These are phyloP conservation scores for Synanthedon andrenaeformis DNA, from an alignment of 2,888 invertebrate species.

Conservation along the genomic window DNA sequence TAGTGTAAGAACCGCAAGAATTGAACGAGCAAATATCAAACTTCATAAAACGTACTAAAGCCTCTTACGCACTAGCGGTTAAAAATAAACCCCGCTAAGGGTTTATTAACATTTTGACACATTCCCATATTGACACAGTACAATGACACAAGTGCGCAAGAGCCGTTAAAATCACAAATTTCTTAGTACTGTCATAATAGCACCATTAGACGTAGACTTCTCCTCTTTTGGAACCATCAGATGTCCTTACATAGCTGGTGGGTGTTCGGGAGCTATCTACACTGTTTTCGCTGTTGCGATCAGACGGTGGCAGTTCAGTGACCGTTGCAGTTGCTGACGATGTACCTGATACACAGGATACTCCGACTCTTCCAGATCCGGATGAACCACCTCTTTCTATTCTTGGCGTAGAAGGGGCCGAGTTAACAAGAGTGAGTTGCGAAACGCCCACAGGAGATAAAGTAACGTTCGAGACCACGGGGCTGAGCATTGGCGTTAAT, in stretches of 20 bases:
- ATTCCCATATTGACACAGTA: too few species aligned
- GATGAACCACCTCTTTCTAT: constrained; percentile 19
- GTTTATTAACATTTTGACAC: too few species aligned
- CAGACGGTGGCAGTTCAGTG: constrained; percentile 32
- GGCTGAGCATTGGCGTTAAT: constrained; percentile 46
- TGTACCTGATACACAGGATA: constrained; percentile 11
- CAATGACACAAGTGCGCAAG: too few species aligned
- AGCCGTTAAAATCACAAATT: constrained; percentile 14
- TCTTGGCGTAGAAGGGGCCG: constrained; percentile 58
- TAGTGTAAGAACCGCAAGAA: too few species aligned
- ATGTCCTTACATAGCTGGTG: constrained; percentile 35
- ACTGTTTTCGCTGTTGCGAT: constrained; percentile 44
- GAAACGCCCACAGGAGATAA: constrained; percentile 72
- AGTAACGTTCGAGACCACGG: constrained; percentile 36
- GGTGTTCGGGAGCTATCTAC: constrained; percentile 28
- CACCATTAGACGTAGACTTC: constrained; percentile 50
- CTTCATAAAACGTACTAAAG: too few species aligned
- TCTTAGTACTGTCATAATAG: constrained; percentile 15
- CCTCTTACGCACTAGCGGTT: too few species aligned
- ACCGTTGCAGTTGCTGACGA: constrained; percentile 24
- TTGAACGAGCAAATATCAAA: too few species aligned
- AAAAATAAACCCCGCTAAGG: too few species aligned
- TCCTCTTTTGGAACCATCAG: constrained; percentile 47
- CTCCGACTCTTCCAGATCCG: constrained; percentile 13
- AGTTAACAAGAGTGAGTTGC: constrained; percentile 66